Conservation (phyloP, 1,140 invertebrate species). For the Drosophila parabipectinata region DNA sequence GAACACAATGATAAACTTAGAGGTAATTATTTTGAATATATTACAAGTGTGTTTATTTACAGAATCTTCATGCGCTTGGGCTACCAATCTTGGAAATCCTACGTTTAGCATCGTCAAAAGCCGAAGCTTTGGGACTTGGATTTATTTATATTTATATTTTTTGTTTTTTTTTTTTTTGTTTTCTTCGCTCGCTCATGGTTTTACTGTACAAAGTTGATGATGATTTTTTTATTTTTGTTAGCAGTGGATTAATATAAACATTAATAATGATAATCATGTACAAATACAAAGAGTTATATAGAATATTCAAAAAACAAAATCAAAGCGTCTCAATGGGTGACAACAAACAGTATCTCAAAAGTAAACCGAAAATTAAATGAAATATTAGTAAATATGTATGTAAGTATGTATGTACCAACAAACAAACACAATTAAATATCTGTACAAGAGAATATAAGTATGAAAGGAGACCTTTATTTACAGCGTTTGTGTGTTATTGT, state of each 20-base stretch:
- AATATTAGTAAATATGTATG: slow-evolving; percentile 55
- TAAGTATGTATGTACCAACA: slow-evolving; percentile 66
- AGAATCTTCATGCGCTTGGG: slow-evolving; percentile 47
- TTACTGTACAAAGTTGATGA: slow-evolving; percentile 74
- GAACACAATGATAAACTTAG: slow-evolving; percentile 36
- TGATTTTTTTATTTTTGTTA: slow-evolving; percentile 56
- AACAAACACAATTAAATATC: slow-evolving; percentile 78
- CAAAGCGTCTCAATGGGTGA: slow-evolving; percentile 76
- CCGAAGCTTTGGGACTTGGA: slow-evolving; percentile 38
- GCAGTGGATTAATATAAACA: slow-evolving; percentile 79
- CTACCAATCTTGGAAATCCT: slow-evolving; percentile 63
- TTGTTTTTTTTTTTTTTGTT: slow-evolving; percentile 17
- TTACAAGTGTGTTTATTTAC: slow-evolving; percentile 53
- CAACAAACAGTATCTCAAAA: slow-evolving; percentile 71
- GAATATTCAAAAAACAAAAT: slow-evolving; percentile 61
- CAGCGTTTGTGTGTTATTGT: slow-evolving; percentile 71
- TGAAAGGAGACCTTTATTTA: slow-evolving; percentile 73
- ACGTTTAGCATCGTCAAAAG: slow-evolving; percentile 49
- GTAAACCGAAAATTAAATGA: slow-evolving; percentile 58
- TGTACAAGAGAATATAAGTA: slow-evolving; percentile 73
- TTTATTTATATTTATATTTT: slow-evolving; percentile 32
- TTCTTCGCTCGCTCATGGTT: slow-evolving; percentile 58
- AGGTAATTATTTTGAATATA: slow-evolving; percentile 29
- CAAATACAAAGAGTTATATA: slow-evolving; percentile 74
- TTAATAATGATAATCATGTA: slow-evolving; percentile 78